phyloP scores from a whole-genome alignment of 1,140 invertebrate genomes.

The Drosophila bipectinata region DNA sequence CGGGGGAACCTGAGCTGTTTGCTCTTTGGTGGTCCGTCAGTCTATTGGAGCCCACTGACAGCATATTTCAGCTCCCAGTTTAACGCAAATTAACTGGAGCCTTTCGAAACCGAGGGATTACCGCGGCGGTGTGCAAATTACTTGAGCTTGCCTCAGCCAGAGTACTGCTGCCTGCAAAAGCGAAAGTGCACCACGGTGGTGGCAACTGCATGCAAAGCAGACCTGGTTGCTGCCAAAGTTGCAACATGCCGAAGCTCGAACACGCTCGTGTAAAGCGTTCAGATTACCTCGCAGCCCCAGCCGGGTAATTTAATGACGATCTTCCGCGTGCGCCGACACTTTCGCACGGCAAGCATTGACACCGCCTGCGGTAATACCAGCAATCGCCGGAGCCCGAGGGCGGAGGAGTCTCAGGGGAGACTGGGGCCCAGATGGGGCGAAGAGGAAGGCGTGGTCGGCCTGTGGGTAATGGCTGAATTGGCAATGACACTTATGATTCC shows the following conservation, averaged over 20 bases:
- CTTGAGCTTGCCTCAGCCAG: conserved; percentile 47
- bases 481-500: conserved; percentile 31
- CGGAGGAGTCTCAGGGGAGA: no score
- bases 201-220: conserved; percentile 40
- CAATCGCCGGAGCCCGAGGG: background rate
- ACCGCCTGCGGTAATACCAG: conserved; percentile 2
- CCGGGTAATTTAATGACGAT: conserved; percentile 62
- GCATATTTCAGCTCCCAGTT: conserved; percentile 41
- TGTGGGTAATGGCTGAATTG: conserved; percentile 25
- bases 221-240: conserved; percentile 48
- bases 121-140: conserved; percentile 37
- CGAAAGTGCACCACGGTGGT: conserved; percentile 54
- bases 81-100: conserved; percentile 38
- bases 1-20: conserved; percentile 18
- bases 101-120: conserved; percentile 42
- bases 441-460: conserved; percentile 1
- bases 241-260: conserved; percentile 30
- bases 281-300: conserved; percentile 53
- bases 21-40: conserved; percentile 21
- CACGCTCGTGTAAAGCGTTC: conserved; percentile 35
- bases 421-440: background rate
- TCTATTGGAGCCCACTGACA: conserved; percentile 17
- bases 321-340: conserved; percentile 57
- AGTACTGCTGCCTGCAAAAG: conserved; percentile 40
- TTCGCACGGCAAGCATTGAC: conserved; percentile 64